Evolutionary conservation across 2,888 invertebrate species (phyloP).

Genomic region (Trachelus tabidus): DNA sequence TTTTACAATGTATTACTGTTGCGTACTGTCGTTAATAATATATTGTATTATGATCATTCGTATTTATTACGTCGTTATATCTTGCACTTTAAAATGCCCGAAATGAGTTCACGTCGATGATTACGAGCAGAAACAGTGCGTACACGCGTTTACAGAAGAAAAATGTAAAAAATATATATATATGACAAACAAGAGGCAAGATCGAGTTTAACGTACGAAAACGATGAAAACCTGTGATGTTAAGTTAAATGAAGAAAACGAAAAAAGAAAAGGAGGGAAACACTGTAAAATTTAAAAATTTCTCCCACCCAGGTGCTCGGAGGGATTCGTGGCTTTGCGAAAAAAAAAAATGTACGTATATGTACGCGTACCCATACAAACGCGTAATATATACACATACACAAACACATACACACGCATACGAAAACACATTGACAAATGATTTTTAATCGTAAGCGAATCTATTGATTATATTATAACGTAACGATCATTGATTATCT

Average conservation of each 20-base stretch:
- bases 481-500: conserved; percentile 51
- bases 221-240: conserved; percentile 28
- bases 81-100: conserved; percentile 27
- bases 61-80: conserved; percentile 23
- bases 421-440: conserved; percentile 27
- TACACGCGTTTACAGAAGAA: conserved; percentile 12
- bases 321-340: conserved; percentile 16
- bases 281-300: too few relatives aligned
- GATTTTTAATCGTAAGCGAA: conserved; percentile 43
- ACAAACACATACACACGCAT: too few relatives aligned
- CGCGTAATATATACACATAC: too few relatives aligned
- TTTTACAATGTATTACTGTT: conserved; percentile 2
- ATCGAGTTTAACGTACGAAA: too few relatives aligned
- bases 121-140: conserved; percentile 26
- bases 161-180: too few relatives aligned
- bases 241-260: conserved; percentile 7
- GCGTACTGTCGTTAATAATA: conserved; percentile 10
- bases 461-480: conserved; percentile 45
- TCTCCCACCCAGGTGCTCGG: too few relatives aligned
- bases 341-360: conserved; percentile 20
- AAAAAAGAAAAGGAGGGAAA: too few relatives aligned
- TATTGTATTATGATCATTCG: conserved; percentile 11
- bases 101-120: conserved; percentile 22
- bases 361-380: too few relatives aligned
- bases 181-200: too few relatives aligned